Base-by-base conservation (phyloP, 2,797 vertebrate genomes). In the Adrianichthys oophorus region DNA sequence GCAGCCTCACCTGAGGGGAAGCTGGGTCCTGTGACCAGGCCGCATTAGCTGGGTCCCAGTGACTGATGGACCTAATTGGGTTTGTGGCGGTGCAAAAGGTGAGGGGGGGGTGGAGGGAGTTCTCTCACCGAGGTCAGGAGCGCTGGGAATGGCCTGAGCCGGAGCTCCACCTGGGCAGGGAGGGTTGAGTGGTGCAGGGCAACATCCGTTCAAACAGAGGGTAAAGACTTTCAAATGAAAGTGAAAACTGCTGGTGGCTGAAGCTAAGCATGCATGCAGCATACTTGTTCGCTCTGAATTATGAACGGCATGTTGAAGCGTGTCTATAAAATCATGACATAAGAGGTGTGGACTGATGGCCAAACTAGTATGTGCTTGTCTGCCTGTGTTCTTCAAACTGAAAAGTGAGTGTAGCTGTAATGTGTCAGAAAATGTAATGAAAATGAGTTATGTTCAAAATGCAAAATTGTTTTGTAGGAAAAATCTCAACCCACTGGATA, bases 181-280 rank as follows among this genome's bases (percentile, higher is more conserved):
- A 74, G 62, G 70, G 85, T 76, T 73, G 82, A 83, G 80, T 80
- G 83, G 82, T 83, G 70, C 83, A 49, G 69, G 68, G 79, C 79
- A 61, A 83, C 75, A 79, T 56, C 7, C 68, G 83, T 78, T 79
- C 81, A 81, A 86, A 86, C 67, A 66, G 74, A 67, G 46, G 3
- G 5, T 53, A 61, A 21, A 21, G 76, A 80, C 83, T 68, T 65
- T 68, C 60, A 70, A 66, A 63, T 13, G 61, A 52, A 70, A 87
- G 74, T 83, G 79, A 72, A 82, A 85, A 82, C 82, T 83, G 72
- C 85, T 87, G 77, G 84, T 87, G 81, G 84, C 79, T 79, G 65
- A 79, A 78, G 87, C 83, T 69, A 78, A 80, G 32, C 62, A 72
- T 43, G 50, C 70, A 66, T 52, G 56, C 41, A 73, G 41, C 70